These are phyloP conservation scores for Lampropteryx suffumata DNA, from an alignment of 2,888 invertebrate genomes.

Conservation along the genomic window DNA sequence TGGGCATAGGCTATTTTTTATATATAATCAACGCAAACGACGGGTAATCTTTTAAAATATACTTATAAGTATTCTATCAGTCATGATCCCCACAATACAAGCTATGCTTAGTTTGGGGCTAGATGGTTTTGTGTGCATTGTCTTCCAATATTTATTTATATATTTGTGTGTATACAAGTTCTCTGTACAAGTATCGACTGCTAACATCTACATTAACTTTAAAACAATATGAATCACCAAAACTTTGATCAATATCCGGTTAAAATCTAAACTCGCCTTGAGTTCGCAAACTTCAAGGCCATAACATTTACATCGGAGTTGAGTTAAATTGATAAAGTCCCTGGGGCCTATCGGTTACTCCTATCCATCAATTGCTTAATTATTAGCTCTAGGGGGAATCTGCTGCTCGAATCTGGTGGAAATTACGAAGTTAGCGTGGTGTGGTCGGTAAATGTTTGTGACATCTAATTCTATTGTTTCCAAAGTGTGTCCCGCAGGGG, in stretches of 20 bases:
- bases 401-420: conserved; percentile 8
- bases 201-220: not conserved
- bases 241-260: conserved; percentile 15
- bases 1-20: too few relatives aligned
- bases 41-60: too few relatives aligned
- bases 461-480: not conserved
- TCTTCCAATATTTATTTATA: too few relatives aligned
- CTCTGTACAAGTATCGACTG: too few relatives aligned
- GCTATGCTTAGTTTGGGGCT: too few relatives aligned
- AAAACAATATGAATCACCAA: conserved; percentile 2
- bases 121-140: too few relatives aligned
- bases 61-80: too few relatives aligned
- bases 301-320: conserved; percentile 15
- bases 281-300: conserved; percentile 16
- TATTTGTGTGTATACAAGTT: too few relatives aligned
- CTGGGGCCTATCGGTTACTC: conserved; percentile 22
- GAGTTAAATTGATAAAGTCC: conserved; percentile 23
- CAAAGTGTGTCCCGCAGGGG: too few relatives aligned
- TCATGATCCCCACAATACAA: too few relatives aligned
- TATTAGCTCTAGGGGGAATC: conserved; percentile 10
- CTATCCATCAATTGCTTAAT: conserved; percentile 25
- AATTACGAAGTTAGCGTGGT: conserved; percentile 5
- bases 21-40: too few relatives aligned
- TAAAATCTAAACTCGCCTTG: conserved; percentile 13
- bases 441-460: not conserved